Conservation (phyloP, 2,113 vertebrate species). For the Phalacrocorax brasilianus region DNA sequence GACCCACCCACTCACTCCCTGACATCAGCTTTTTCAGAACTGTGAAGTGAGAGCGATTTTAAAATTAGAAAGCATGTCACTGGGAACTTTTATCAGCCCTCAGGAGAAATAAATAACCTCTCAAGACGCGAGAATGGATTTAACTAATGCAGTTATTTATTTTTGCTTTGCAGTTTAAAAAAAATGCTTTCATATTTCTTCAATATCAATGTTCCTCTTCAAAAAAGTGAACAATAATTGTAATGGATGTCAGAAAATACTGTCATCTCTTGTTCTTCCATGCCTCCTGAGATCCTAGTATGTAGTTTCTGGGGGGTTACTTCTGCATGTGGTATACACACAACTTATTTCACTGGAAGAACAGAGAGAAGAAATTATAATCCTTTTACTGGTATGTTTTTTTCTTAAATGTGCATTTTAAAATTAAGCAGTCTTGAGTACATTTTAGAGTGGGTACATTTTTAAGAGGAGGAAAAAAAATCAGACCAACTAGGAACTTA, state of each 20-base stretch:
- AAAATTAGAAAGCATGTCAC: slow-evolving; percentile 84
- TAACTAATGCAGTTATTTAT: slow-evolving; percentile 68
- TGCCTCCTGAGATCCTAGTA: background rate
- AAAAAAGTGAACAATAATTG: slow-evolving; percentile 57
- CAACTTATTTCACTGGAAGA: slow-evolving; percentile 9
- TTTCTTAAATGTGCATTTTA: slow-evolving; percentile 46
- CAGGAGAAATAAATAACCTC: slow-evolving; percentile 78
- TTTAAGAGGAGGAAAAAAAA: slow-evolving; percentile 1
- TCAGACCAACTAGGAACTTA: slow-evolving; percentile 4
- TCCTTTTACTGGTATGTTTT: background rate
- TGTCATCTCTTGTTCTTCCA: background rate
- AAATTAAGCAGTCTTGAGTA: slow-evolving; percentile 39
- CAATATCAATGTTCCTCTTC: background rate
- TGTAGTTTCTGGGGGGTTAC: slow-evolving; percentile 35
- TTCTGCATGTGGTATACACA: slow-evolving; percentile 17
- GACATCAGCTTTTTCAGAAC: slow-evolving; percentile 78
- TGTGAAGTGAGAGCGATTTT: slow-evolving; percentile 78
- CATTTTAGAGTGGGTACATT: slow-evolving; percentile 30
- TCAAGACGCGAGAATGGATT: slow-evolving; percentile 65
- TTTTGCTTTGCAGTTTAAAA: slow-evolving; percentile 64
- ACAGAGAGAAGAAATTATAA: background rate
- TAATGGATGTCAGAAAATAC: slow-evolving; percentile 57
- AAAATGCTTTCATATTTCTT: slow-evolving; percentile 61
- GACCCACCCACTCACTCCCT: slow-evolving; percentile 76
- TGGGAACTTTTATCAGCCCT: slow-evolving; percentile 77